Evolutionary conservation across 2,888 invertebrate species (phyloP), one percentile per base, ranked within the genome.

Genomic region (Aleiodes alternator): DNA sequence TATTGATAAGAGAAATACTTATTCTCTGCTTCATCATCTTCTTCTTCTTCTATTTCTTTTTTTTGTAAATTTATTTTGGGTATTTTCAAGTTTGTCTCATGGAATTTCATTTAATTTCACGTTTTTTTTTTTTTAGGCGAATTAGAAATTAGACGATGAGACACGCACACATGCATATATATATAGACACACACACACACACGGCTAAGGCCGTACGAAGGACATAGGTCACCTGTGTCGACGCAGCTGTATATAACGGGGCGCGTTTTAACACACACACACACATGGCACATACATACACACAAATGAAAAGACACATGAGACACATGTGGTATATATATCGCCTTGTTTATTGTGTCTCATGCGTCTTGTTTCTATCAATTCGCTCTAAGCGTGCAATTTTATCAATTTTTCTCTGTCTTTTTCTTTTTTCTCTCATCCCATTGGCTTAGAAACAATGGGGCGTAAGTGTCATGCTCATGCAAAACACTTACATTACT

Each of bases 121-220:
- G 23, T 6, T 59, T 69, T 68, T 69, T 69, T 23, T 73, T 73
- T 68, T 73, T 12, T 61, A 14, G 55, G 48, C 55, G 29, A 11
- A 50, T 31, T 48, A 9, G 50, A 31, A 16, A 69, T 34, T 59
- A 38, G 43, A n/a, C 43, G 57, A 61, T 61, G 56, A 70, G 57
- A 69, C 72, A 23, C 23, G 2, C 23, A 23, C 23, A 23, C 23
- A 23, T 23, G 23, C n/a, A n/a, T 23, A 23, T 23, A 23, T 23
- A 23, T 23, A 2, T 23, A 23, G 23, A 23, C 23, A 23, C 23
- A 23, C 2, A 23, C 23, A 23, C 23, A 23, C 23, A 23, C 23
- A 57, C 73, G 43, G 53, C 69, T 86, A 86, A 86, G 86, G 86
- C 86, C 86, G 86, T 86, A 86, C 85, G 86, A 86, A 86, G 86